Evolutionary conservation across 2,888 invertebrate genomes (phyloP), one percentile per base, ranked within the genome.

Genomic region (Caenorhabditis parvicauda): DNA sequence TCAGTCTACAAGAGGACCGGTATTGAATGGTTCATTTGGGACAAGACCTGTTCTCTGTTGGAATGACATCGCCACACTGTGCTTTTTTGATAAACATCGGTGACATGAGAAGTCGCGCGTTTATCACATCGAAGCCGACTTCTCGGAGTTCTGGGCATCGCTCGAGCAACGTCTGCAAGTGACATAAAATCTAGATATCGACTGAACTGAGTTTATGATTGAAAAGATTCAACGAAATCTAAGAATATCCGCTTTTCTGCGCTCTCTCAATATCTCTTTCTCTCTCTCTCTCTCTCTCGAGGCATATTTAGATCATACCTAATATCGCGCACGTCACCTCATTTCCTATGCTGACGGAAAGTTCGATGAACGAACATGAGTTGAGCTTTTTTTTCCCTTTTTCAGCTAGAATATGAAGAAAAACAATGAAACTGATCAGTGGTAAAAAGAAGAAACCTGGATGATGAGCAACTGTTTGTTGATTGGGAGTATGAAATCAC

Each of bases 381-480:
- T n/a, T n/a, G n/a, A n/a, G n/a, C n/a, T n/a, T n/a, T n/a, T n/a
- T n/a, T n/a, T n/a, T n/a, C n/a, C n/a, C n/a, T n/a, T n/a, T n/a
- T n/a, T n/a, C n/a, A n/a, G n/a, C n/a, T n/a, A n/a, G n/a, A n/a
- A n/a, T n/a, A n/a, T n/a, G n/a, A n/a, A n/a, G 35, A n/a, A 32
- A 32, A 32, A 32, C n/a, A 12, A n/a, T n/a, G 35, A 12, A 32
- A n/a, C n/a, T 32, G 9, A 9, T n/a, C 9, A 32, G n/a, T 32
- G 35, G 35, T 32, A 24, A 7, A 28, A 29, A 28, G 12, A 37
- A 5, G n/a, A 35, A 19, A 49, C 49, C 25, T 51, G 51, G 21
- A 51, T 51, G 6, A 62, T 42, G 2, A 56, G 44, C 2, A 62
- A 28, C 28, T 62, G 62, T 29, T 62, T 57, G 2, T 54, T 50